These are phyloP conservation scores for Melanostoma scalare DNA, from an alignment of 2,888 invertebrate species.

Conservation along the genomic window DNA sequence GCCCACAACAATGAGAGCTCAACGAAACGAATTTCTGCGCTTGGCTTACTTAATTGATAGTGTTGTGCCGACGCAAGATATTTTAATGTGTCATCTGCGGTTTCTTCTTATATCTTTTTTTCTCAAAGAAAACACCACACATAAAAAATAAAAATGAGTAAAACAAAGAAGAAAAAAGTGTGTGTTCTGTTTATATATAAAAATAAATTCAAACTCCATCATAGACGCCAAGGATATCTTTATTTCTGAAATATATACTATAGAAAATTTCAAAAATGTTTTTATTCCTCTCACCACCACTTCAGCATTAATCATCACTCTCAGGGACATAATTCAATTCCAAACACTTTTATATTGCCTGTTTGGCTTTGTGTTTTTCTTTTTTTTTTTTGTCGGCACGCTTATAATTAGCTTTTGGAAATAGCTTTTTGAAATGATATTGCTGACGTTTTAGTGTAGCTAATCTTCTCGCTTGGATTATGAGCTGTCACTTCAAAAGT, in stretches of 20 bases:
- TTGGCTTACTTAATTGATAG: conserved; percentile 58
- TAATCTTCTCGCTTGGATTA: conserved; percentile 37
- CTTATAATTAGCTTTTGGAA: conserved; percentile 30
- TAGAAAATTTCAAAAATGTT: conserved; percentile 17
- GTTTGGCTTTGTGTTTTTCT: background rate
- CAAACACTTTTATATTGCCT: background rate
- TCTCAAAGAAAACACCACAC: no score
- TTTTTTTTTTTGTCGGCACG: conserved; percentile 50
- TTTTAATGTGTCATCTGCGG: conserved; percentile 61
- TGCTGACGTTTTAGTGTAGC: conserved; percentile 21
- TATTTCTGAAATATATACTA: conserved; percentile 16
- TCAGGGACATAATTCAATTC: conserved; percentile 52
- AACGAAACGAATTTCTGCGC: conserved; percentile 25
- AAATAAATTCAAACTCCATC: background rate
- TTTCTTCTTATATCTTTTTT: background rate
- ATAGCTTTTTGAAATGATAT: conserved; percentile 24
- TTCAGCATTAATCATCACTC: conserved; percentile 53
- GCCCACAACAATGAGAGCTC: conserved; percentile 7
- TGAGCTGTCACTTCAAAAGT: conserved; percentile 45
- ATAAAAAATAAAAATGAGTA: conserved; percentile 18
- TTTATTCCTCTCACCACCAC: conserved; percentile 22
- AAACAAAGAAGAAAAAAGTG: background rate
- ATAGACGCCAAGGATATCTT: conserved; percentile 32
- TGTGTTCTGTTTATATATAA: background rate
- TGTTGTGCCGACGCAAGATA: conserved; percentile 58